Evolutionary conservation across 1,140 invertebrate species (phyloP).

Genomic region (Pomacea maculata): DNA sequence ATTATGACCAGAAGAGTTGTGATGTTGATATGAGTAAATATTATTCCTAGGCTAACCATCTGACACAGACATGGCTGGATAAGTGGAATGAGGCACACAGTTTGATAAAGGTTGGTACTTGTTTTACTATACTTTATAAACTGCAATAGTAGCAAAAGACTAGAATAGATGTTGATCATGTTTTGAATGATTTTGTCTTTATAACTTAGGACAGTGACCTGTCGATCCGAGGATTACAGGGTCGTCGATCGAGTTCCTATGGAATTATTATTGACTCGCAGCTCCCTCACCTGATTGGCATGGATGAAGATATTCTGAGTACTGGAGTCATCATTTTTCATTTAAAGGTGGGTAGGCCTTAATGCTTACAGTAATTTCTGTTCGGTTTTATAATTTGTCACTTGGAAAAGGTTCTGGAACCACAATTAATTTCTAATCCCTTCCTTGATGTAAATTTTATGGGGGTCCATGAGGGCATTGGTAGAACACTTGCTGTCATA

Average conservation of each 20-base stretch:
- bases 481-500: no score
- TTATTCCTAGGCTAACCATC: conserved; percentile 30
- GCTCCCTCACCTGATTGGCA: conserved; percentile 88
- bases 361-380: background rate
- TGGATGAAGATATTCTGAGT: conserved; percentile 79
- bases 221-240: conserved; percentile 82
- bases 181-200: conserved; percentile 1
- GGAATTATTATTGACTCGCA: conserved; percentile 91
- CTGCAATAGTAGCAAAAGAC: background rate
- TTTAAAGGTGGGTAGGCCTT: conserved; percentile 72
- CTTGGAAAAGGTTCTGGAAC: background rate
- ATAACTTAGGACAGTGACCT: conserved; percentile 64
- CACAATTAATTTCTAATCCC: background rate
- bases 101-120: conserved; percentile 39
- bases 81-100: conserved; percentile 60
- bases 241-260: conserved; percentile 72
- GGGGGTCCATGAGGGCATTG: no score
- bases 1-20: no score
- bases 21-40: background rate
- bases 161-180: background rate
- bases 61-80: conserved; percentile 57
- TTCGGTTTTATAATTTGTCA: background rate
- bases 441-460: no score
- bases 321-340: conserved; percentile 91
- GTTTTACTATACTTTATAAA: no score